Evolutionary conservation across 2,888 invertebrate species (phyloP).

Genomic region (Aphodius sticticus): DNA sequence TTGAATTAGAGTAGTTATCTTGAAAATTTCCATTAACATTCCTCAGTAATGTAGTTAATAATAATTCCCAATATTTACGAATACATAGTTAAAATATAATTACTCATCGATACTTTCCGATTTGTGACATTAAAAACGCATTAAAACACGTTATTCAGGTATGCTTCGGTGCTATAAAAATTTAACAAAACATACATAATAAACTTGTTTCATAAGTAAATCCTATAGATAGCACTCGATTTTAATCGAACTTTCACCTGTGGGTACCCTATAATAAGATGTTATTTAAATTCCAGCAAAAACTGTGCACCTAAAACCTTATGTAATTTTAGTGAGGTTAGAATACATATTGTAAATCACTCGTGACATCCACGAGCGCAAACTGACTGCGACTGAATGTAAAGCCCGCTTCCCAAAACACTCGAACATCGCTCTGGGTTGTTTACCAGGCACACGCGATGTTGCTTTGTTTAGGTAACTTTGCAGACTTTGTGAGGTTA

Average conservation of each 20-base stretch:
- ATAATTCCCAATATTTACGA: neutral
- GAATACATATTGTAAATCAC: conserved; percentile 8
- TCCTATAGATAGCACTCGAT: neutral
- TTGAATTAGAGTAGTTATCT: no score
- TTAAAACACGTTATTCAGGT: conserved; percentile 4
- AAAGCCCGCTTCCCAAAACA: conserved; percentile 11
- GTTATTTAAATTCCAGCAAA: no score
- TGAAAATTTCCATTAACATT: no score
- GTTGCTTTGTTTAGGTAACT: neutral
- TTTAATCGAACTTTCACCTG: conserved; percentile 12
- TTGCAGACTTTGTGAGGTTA: neutral
- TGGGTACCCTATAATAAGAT: neutral
- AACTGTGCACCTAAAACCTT: neutral
- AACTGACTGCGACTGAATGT: neutral
- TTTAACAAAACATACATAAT: neutral
- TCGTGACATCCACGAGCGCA: neutral
- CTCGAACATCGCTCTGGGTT: conserved; percentile 9
- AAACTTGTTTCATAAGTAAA: neutral
- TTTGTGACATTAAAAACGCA: neutral
- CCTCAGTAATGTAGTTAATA: neutral
- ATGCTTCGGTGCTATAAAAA: neutral
- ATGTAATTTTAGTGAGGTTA: neutral
- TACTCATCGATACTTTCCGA: neutral
- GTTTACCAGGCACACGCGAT: neutral
- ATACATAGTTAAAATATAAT: conserved; percentile 6